Conservation (phyloP, 2,113 vertebrate species). For the Lipophrys pholis region DNA sequence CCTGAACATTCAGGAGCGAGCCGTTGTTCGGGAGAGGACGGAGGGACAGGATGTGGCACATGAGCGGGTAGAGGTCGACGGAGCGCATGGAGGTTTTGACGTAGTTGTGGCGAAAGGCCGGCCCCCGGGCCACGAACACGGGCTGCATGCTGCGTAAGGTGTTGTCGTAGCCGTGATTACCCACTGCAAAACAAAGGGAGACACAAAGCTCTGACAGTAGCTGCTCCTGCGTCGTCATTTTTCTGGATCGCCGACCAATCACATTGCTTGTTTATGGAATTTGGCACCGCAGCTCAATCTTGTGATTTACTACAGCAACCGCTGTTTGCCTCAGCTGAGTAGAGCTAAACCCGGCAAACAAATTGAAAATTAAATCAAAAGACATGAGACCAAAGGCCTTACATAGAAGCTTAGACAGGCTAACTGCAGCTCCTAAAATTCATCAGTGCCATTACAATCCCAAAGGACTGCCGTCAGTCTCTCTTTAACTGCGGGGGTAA, state of each 20-base stretch:
- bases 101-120: slow-evolving; percentile 88
- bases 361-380: slow-evolving; percentile 27
- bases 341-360: slow-evolving; percentile 8
- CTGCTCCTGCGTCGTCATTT: no score
- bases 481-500: neutral
- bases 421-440: slow-evolving; percentile 13
- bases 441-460: neutral
- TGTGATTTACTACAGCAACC: slow-evolving; percentile 30
- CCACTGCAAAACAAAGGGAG: slow-evolving; percentile 79
- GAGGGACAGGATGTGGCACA: slow-evolving; percentile 89
- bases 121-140: slow-evolving; percentile 90
- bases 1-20: slow-evolving; percentile 84
- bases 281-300: neutral
- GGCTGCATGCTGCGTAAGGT: slow-evolving; percentile 90
- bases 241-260: slow-evolving; percentile 6
- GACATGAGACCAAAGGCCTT: slow-evolving; percentile 15
- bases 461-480: neutral
- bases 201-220: no score
- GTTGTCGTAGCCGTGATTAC: slow-evolving; percentile 95
- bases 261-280: slow-evolving; percentile 28
- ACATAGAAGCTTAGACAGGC: slow-evolving; percentile 8
- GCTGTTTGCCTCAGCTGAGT: neutral
- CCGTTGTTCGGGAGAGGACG: slow-evolving; percentile 89
- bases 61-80: slow-evolving; percentile 91
- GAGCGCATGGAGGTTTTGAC: slow-evolving; percentile 85